These are phyloP conservation scores for Psococerastis gibbosa DNA, from an alignment of 2,888 invertebrate genomes.

Conservation along the genomic window DNA sequence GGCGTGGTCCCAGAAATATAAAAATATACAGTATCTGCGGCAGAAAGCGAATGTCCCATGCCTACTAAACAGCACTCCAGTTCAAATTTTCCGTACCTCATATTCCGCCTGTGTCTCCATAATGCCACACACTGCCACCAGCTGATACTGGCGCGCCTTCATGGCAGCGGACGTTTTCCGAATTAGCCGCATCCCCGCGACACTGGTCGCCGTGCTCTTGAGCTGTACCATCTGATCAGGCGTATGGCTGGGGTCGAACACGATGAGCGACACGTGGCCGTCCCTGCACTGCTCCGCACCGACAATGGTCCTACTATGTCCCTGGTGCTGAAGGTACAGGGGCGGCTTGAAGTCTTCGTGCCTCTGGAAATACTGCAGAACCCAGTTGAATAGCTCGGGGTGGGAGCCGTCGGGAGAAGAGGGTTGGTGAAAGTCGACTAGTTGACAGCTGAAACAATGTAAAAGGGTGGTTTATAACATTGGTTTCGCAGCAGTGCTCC, in stretches of 20 bases:
- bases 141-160: slow-evolving; percentile 71
- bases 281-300: slow-evolving; percentile 62
- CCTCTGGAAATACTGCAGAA: slow-evolving; percentile 55
- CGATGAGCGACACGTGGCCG: slow-evolving; percentile 43
- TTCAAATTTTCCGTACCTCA: slow-evolving; percentile 47
- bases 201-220: slow-evolving; percentile 35
- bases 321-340: slow-evolving; percentile 80
- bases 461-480: too few relatives aligned
- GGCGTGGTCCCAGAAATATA: too few relatives aligned
- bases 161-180: slow-evolving; percentile 56
- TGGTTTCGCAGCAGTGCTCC: too few relatives aligned
- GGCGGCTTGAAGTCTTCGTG: slow-evolving; percentile 59
- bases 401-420: slow-evolving; percentile 62
- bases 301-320: slow-evolving; percentile 77
- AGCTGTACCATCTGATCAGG: slow-evolving; percentile 56
- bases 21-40: too few relatives aligned
- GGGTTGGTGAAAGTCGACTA: slow-evolving; percentile 74
- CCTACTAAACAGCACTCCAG: too few relatives aligned
- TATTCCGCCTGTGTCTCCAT: slow-evolving; percentile 54
- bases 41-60: too few relatives aligned
- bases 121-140: slow-evolving; percentile 57
- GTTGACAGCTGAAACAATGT: slow-evolving; percentile 54
- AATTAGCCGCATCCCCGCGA: slow-evolving; percentile 41
- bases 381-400: slow-evolving; percentile 74
- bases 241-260: slow-evolving; percentile 72